phyloP scores from a whole-genome alignment of 2,888 invertebrate genomes.

The Drosophila peninsularis region DNA sequence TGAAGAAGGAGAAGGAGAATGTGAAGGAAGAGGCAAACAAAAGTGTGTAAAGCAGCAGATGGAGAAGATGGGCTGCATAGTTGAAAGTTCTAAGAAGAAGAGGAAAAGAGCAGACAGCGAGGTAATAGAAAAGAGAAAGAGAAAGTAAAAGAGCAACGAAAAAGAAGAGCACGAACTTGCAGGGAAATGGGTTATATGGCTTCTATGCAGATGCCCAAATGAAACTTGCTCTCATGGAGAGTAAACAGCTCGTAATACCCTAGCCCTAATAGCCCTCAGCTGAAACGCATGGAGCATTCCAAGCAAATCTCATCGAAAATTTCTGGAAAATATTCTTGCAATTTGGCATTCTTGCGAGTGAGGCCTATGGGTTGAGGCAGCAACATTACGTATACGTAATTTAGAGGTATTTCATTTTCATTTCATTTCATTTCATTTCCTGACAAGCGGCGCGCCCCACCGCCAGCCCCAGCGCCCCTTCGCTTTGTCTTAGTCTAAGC shows the following conservation, averaged over 20 bases:
- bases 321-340: background rate
- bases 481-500: constrained; percentile 15
- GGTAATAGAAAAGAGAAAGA: too few relatives aligned
- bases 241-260: background rate
- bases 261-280: too few relatives aligned
- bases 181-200: too few relatives aligned
- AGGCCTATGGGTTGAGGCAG: constrained; percentile 2
- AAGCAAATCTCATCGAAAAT: background rate
- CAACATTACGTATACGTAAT: constrained; percentile 50
- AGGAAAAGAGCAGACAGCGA: too few relatives aligned
- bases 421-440: constrained; percentile 25
- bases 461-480: too few relatives aligned
- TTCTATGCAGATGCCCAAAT: too few relatives aligned
- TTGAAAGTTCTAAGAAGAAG: background rate
- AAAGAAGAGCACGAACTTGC: too few relatives aligned
- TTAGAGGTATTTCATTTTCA: constrained; percentile 25
- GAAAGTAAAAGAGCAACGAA: too few relatives aligned
- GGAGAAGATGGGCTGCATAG: too few relatives aligned
- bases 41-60: too few relatives aligned
- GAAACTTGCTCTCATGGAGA: too few relatives aligned
- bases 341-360: constrained; percentile 8
- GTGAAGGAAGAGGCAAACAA: too few relatives aligned
- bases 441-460: background rate
- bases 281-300: background rate
- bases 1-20: background rate